Evolutionary conservation across 2,888 invertebrate genomes (phyloP).

Genomic region (Cheilosia scutellata): DNA sequence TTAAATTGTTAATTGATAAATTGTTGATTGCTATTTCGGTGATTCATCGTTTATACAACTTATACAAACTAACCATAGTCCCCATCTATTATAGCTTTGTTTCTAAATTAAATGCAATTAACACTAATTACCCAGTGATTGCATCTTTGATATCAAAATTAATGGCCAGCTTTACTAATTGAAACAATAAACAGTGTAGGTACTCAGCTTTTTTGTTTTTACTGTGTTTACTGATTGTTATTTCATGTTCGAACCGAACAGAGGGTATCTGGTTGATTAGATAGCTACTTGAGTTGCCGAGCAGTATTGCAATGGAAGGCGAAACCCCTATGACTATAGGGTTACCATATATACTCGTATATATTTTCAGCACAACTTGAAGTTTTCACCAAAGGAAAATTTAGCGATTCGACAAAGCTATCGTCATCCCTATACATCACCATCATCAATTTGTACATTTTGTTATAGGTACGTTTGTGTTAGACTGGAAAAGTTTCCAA

Average conservation of each 20-base stretch:
- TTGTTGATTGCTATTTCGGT: conserved; percentile 51
- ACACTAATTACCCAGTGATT: conserved; percentile 67
- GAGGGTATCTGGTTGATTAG: conserved; percentile 51
- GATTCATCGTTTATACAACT: conserved; percentile 19
- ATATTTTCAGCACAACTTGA: conserved; percentile 31
- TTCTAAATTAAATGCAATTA: conserved; percentile 71
- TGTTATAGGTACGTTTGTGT: not conserved
- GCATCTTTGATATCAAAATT: conserved; percentile 57
- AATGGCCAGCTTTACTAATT: conserved; percentile 65
- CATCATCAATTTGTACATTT: conserved; percentile 1
- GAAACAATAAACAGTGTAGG: conserved; percentile 65
- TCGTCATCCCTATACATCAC: conserved; percentile 32
- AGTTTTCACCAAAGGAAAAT: conserved; percentile 61
- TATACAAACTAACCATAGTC: conserved; percentile 27
- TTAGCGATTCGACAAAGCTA: conserved; percentile 1
- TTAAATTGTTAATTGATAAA: conserved; percentile 63
- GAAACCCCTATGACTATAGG: conserved; percentile 12
- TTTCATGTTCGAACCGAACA: conserved; percentile 36
- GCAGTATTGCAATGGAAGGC: conserved; percentile 29
- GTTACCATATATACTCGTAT: conserved; percentile 38
- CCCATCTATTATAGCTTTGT: conserved; percentile 43
- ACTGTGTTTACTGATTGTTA: conserved; percentile 40
- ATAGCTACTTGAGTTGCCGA: conserved; percentile 63
- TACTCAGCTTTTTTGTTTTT: not conserved
- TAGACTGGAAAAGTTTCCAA: conserved; percentile 50